Conservation (phyloP, 64 coral and sea anemone genomes). For the Catalaphyllia jardinei region DNA sequence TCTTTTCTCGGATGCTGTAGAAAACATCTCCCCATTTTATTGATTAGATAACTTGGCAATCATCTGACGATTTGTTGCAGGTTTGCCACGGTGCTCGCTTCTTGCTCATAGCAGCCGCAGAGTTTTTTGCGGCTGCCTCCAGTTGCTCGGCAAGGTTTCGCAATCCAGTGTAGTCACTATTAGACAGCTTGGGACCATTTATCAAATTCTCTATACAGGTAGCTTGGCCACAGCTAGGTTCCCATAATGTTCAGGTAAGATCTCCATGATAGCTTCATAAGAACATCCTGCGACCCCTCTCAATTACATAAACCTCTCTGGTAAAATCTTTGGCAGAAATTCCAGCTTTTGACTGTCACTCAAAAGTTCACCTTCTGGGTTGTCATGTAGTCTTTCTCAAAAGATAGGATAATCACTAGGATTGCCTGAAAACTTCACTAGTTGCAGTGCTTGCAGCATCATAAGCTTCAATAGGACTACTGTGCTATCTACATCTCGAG, state of each 20-base stretch:
- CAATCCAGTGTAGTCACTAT: too few species aligned
- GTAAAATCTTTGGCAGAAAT: constrained; percentile 44
- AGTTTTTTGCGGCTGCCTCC: constrained; percentile 43
- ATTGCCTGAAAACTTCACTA: too few species aligned
- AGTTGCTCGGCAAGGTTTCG: too few species aligned
- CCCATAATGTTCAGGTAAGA: constrained; percentile 42
- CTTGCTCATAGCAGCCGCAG: constrained; percentile 14
- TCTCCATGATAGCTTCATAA: too few species aligned
- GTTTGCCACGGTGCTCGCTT: constrained; percentile 42
- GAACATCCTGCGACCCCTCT: neutral
- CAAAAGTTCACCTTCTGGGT: neutral
- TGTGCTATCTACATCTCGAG: too few species aligned
- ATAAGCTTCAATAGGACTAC: too few species aligned
- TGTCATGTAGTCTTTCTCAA: too few species aligned
- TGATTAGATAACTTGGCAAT: constrained; percentile 43
- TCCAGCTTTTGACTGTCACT: constrained; percentile 32
- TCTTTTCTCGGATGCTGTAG: constrained; percentile 24
- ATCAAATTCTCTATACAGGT: constrained; percentile 5
- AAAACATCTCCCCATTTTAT: constrained; percentile 56
- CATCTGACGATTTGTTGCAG: constrained; percentile 18
- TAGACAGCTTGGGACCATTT: constrained; percentile 20
- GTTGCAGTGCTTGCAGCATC: too few species aligned
- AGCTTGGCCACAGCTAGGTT: constrained; percentile 3
- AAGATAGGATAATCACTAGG: too few species aligned
- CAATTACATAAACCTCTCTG: constrained; percentile 29